Percentiles rank a stretch among this genome's conserved stretches.
Conservation (phyloP, 2,888 invertebrate genomes). For the Caenorhabditis imperialis region DNA sequence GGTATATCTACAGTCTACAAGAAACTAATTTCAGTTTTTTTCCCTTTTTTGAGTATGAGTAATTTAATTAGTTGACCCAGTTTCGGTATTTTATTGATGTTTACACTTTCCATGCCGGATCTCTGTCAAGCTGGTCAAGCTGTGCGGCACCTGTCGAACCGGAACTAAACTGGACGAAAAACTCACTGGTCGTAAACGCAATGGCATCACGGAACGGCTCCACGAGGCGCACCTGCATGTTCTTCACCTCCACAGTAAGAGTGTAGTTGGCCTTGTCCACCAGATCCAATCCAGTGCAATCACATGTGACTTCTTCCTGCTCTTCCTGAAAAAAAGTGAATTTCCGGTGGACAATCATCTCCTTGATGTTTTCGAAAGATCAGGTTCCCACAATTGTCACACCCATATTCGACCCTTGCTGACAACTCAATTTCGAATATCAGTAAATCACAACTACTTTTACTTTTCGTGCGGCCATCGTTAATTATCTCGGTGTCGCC, state of each 20-base stretch:
- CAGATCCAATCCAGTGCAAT: slow-evolving; percentile 20
- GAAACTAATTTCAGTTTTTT: too few relatives aligned
- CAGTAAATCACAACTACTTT: slow-evolving; percentile 26
- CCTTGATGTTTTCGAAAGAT: too few relatives aligned
- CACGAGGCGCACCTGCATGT: slow-evolving; percentile 34
- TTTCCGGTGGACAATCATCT: too few relatives aligned
- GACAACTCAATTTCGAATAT: slow-evolving; percentile 19
- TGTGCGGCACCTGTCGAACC: too few relatives aligned
- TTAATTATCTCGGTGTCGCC: slow-evolving; percentile 32
- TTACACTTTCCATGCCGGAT: too few relatives aligned
- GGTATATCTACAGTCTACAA: too few relatives aligned
- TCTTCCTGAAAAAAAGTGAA: slow-evolving; percentile 31
- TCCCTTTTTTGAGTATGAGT: too few relatives aligned
- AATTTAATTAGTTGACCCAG: too few relatives aligned
- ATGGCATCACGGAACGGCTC: slow-evolving; percentile 48
- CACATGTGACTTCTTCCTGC: slow-evolving; percentile 14
- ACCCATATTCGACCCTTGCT: background rate
- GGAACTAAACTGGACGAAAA: too few relatives aligned
- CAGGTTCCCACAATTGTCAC: background rate
- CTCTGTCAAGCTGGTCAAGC: too few relatives aligned
- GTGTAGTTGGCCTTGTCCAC: slow-evolving; percentile 32
- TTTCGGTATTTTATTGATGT: too few relatives aligned
- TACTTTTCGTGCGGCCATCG: slow-evolving; percentile 15
- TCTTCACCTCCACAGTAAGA: slow-evolving; percentile 23
- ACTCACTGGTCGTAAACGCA: slow-evolving; percentile 34